Percentiles rank a stretch among this genome's conserved stretches.
Conservation (phyloP, 2,113 vertebrate genomes). For the Spilogale gracilis region DNA sequence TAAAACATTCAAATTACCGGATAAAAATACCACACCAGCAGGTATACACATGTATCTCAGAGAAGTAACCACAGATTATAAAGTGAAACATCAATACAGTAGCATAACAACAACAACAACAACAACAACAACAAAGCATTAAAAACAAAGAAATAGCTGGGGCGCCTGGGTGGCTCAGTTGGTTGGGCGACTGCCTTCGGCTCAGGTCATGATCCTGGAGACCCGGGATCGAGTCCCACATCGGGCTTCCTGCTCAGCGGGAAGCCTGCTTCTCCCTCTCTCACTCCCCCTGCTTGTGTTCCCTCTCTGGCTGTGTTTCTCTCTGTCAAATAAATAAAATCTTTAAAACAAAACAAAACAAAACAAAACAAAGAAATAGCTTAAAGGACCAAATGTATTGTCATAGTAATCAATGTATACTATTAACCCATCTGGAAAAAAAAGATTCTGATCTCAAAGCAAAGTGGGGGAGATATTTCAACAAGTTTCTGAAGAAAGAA, state of each 20-base stretch:
- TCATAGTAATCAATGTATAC: background rate
- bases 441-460: background rate
- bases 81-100: slow-evolving; percentile 10
- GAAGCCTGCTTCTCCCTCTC: no score
- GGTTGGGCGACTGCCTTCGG: no score
- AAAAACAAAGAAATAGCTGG: background rate
- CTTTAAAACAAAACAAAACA: background rate
- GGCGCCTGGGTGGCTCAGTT: no score
- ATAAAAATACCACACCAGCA: background rate
- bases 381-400: background rate
- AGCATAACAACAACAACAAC: background rate
- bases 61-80: slow-evolving; percentile 26
- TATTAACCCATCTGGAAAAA: background rate
- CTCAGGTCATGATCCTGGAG: no score
- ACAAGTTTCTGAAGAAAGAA: slow-evolving; percentile 24
- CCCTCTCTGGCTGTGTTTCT: no score
- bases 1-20: background rate
- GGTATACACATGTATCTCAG: background rate
- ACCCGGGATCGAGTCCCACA: no score
- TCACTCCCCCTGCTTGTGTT: no score
- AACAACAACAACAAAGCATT: background rate
- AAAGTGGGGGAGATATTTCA: background rate
- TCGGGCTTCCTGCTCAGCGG: no score
- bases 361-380: slow-evolving; percentile 23
- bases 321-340: no score